Conservation (phyloP, 2,888 invertebrate species). For the Cheilosia urbana region DNA sequence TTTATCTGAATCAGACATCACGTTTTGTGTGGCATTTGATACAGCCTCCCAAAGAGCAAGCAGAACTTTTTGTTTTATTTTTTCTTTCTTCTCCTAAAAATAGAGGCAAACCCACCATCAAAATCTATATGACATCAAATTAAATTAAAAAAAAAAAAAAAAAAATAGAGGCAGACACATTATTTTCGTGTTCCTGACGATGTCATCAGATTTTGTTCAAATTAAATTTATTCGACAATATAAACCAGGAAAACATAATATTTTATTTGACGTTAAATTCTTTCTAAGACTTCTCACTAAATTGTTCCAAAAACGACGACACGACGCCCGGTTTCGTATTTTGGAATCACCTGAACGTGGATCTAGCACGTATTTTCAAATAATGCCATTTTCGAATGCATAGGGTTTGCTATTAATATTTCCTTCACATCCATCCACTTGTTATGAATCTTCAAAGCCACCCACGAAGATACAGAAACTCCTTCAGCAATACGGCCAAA, state of each 20-base stretch:
- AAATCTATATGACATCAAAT: constrained; percentile 34
- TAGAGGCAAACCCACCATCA: constrained; percentile 8
- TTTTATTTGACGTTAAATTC: background rate
- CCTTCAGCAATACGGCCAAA: background rate
- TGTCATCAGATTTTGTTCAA: constrained; percentile 45
- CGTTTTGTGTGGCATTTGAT: constrained; percentile 52
- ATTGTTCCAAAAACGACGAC: no score
- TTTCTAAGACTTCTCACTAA: no score
- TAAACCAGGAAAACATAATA: background rate
- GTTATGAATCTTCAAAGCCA: background rate
- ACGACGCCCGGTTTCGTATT: no score
- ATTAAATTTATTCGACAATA: background rate
- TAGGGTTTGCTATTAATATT: background rate
- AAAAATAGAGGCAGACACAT: background rate
- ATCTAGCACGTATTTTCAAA: background rate
- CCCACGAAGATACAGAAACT: constrained; percentile 10
- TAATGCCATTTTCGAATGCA: background rate
- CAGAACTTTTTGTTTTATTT: background rate
- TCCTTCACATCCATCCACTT: background rate
- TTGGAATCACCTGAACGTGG: no score
- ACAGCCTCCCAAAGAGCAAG: constrained; percentile 17
- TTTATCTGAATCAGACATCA: constrained; percentile 63
- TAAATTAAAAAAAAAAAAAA: background rate
- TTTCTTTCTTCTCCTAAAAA: constrained; percentile 2
- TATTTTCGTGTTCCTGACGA: constrained; percentile 9